A percentile compares a stretch with the other conserved stretches of the same genome.
phyloP scores from a whole-genome alignment of 2,797 vertebrate genomes.

The Gymnoscopelus microlampas region DNA sequence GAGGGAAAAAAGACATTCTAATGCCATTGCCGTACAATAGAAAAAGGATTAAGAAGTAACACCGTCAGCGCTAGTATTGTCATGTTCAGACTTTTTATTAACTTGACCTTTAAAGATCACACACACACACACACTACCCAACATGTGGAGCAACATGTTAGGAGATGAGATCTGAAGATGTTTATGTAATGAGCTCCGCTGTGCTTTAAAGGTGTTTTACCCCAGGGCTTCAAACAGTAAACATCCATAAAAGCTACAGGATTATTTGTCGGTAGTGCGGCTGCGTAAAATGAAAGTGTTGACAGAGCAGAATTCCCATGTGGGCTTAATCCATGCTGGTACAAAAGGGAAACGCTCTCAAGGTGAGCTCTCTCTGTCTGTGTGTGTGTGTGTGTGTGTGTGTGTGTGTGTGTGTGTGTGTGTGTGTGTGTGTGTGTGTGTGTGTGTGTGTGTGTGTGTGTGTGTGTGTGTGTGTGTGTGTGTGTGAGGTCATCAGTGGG shows the following conservation, averaged over 20 bases:
- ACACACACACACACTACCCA: not conserved
- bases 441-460: not conserved
- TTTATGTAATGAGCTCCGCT: not conserved
- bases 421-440: conserved; percentile 16
- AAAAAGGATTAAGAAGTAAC: no score
- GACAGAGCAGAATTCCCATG: conserved; percentile 38
- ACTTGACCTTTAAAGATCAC: no score
- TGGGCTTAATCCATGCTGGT: conserved; percentile 40
- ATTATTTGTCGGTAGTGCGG: conserved; percentile 21
- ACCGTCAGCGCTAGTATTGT: not conserved
- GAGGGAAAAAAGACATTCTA: not conserved
- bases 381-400: conserved; percentile 25
- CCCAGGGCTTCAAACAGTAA: conserved; percentile 8
- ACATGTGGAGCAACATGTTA: not conserved
- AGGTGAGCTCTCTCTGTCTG: conserved; percentile 39
- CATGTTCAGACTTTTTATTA: not conserved
- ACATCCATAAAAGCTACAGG: conserved; percentile 21
- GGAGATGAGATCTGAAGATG: not conserved
- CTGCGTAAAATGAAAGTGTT: conserved; percentile 29
- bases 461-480: conserved; percentile 1
- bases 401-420: conserved; percentile 17
- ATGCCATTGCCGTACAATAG: not conserved
- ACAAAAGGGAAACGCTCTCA: conserved; percentile 25
- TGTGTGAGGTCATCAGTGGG: conserved; percentile 51
- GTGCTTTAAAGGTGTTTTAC: not conserved